phyloP scores from a whole-genome alignment of 2,888 invertebrate species.

The Cremastinae sp. region DNA sequence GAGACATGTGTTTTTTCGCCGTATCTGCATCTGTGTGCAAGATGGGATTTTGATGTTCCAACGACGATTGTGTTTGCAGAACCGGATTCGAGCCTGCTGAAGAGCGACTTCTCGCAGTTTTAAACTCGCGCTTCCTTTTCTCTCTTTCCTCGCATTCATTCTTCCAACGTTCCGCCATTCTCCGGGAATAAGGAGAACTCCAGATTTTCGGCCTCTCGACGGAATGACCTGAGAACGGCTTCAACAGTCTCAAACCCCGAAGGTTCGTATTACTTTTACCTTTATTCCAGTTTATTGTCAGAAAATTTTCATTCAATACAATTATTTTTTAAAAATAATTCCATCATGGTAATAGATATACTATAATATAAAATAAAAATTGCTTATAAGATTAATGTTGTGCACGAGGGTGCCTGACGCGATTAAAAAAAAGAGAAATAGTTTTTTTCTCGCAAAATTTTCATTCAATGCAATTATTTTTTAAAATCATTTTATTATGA shows the following conservation, averaged over 20 bases:
- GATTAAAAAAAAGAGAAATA: too few relatives aligned
- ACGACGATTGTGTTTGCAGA: conserved; percentile 10
- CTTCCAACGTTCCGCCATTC: neutral
- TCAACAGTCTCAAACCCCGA: conserved; percentile 16
- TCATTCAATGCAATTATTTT: too few relatives aligned
- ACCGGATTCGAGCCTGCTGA: conserved; percentile 28
- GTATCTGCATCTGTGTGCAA: neutral
- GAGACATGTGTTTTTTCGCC: neutral
- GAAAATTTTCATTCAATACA: neutral
- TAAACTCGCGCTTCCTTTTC: neutral
- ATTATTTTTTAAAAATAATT: neutral
- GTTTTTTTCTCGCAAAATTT: too few relatives aligned
- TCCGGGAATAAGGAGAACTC: neutral
- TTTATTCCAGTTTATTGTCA: too few relatives aligned
- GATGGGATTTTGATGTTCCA: conserved; percentile 12
- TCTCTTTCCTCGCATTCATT: neutral
- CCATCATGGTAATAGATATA: neutral
- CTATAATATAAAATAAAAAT: neutral
- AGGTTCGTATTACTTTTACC: conserved; percentile 42
- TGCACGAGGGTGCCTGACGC: too few relatives aligned
- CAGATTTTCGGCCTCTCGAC: neutral
- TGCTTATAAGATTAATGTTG: too few relatives aligned
- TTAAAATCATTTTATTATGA: too few relatives aligned
- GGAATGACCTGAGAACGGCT: conserved; percentile 18
- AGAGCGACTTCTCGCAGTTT: conserved; percentile 2